A percentile compares a stretch with the other conserved stretches of the same genome.
Conservation (phyloP, 2,888 invertebrate genomes). For the Conistra vaccinii region DNA sequence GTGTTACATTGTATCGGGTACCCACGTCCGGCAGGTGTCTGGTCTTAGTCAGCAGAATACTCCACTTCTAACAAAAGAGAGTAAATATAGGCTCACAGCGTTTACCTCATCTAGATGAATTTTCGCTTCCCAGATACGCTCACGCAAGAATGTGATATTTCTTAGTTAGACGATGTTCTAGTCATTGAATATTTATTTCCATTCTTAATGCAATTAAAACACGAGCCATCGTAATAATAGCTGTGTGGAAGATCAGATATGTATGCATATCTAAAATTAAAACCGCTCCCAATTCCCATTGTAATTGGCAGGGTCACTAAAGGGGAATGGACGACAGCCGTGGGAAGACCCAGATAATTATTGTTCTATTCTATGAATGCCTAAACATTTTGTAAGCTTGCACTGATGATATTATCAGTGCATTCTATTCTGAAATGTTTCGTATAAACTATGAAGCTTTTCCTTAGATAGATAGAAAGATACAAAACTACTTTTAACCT, state of each 20-base stretch:
- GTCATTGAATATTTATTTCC: slow-evolving; percentile 58
- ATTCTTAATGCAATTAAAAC: slow-evolving; percentile 45
- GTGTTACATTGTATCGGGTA: slow-evolving; percentile 39
- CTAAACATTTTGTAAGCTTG: slow-evolving; percentile 52
- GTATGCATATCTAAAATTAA: slow-evolving; percentile 56
- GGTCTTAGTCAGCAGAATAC: slow-evolving; percentile 49
- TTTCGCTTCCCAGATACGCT: slow-evolving; percentile 56
- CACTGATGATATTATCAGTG: slow-evolving; percentile 61
- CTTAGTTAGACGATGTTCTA: slow-evolving; percentile 33
- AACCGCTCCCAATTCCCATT: slow-evolving; percentile 63
- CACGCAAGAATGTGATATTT: slow-evolving; percentile 55
- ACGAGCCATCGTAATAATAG: slow-evolving; percentile 16
- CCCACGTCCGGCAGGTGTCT: slow-evolving; percentile 48
- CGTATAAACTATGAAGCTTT: slow-evolving; percentile 8
- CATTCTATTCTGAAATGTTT: slow-evolving; percentile 10
- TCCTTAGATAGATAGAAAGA: slow-evolving; percentile 38
- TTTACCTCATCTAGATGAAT: slow-evolving; percentile 59
- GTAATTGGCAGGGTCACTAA: slow-evolving; percentile 70
- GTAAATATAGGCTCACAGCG: slow-evolving; percentile 47
- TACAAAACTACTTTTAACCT: slow-evolving; percentile 74
- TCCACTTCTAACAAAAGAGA: slow-evolving; percentile 51
- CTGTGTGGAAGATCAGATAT: slow-evolving; percentile 33
- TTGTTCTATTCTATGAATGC: slow-evolving; percentile 69
- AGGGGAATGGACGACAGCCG: slow-evolving; percentile 69
- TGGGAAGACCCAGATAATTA: slow-evolving; percentile 79